Evolutionary conservation across 2,888 invertebrate species (phyloP).

Genomic region (Opisthograptis luteolata): DNA sequence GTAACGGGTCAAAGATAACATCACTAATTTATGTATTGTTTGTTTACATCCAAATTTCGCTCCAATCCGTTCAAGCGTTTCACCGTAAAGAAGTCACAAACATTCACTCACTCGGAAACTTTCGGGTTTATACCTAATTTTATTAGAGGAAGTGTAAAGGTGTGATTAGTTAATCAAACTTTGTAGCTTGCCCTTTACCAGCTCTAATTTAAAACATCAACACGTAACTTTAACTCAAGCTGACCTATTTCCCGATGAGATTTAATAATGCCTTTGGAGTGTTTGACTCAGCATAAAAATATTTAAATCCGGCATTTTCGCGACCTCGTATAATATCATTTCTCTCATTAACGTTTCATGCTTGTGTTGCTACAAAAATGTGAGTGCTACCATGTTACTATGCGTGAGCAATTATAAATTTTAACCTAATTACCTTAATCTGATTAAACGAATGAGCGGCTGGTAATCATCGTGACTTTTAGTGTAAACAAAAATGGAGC

Average conservation of each 20-base stretch:
- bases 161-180: no score
- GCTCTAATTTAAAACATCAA: slow-evolving; percentile 1
- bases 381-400: slow-evolving; percentile 43
- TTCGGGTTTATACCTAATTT: no score
- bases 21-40: no score
- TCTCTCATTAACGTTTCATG: slow-evolving; percentile 60
- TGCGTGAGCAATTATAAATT: slow-evolving; percentile 57
- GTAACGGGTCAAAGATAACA: no score
- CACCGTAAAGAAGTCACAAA: no score
- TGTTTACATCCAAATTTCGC: no score
- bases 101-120: no score
- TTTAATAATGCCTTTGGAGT: neutral
- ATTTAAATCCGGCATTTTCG: slow-evolving; percentile 35
- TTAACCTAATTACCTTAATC: slow-evolving; percentile 57
- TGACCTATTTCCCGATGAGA: slow-evolving; percentile 9
- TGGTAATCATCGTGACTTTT: slow-evolving; percentile 38
- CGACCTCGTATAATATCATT: slow-evolving; percentile 55
- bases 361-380: slow-evolving; percentile 54
- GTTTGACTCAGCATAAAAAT: slow-evolving; percentile 4
- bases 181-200: neutral
- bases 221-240: slow-evolving; percentile 3
- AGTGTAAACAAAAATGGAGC: slow-evolving; percentile 37
- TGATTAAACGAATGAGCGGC: slow-evolving; percentile 37
- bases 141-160: no score
- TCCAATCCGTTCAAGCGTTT: no score